These are phyloP conservation scores for Hydrozoanthus tunicans DNA, from an alignment of 64 coral and sea anemone species.

Conservation along the genomic window DNA sequence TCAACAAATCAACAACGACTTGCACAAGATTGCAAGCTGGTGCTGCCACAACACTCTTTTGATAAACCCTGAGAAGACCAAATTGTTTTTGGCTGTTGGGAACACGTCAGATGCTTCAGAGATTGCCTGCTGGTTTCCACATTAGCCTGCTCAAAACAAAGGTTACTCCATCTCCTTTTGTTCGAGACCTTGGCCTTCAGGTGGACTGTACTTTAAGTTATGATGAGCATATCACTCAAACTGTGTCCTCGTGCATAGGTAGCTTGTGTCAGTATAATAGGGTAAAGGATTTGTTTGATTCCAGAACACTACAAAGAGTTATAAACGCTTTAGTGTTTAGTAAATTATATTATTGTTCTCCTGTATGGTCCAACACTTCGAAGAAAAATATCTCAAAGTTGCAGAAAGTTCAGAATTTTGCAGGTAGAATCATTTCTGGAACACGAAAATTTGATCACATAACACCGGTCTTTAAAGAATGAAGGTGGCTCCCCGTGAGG, in stretches of 20 bases:
- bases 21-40: no score
- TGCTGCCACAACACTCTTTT: conserved; percentile 8
- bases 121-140: conserved; percentile 9
- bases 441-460: no score
- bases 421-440: no score
- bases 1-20: no score
- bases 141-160: not conserved
- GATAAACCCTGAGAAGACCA: not conserved
- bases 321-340: no score
- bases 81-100: conserved; percentile 36
- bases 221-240: no score
- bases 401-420: no score
- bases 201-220: conserved; percentile 27
- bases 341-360: not conserved
- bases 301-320: no score
- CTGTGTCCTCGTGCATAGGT: not conserved
- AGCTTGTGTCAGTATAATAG: conserved; percentile 15
- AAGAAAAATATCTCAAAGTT: no score
- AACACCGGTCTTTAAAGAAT: not conserved
- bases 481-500: not conserved
- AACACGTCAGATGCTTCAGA: conserved; percentile 51
- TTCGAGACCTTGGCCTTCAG: conserved; percentile 56
- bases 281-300: no score
- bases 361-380: no score
- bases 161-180: conserved; percentile 43